A percentile compares a stretch with the other conserved stretches of the same genome.
These are phyloP conservation scores for Calosoma granatense DNA, from an alignment of 1,140 invertebrate species.

Conservation along the genomic window DNA sequence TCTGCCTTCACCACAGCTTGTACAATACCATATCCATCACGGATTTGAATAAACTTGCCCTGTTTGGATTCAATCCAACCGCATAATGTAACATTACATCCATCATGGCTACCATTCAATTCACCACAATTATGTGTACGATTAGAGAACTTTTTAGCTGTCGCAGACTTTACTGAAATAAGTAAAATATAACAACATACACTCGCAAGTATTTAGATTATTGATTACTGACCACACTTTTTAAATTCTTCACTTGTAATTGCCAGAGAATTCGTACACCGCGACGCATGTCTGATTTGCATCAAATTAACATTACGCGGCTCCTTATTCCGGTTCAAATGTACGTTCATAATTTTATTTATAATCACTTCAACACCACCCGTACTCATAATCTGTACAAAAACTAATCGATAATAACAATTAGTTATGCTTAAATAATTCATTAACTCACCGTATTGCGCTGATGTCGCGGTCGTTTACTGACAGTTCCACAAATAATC, in stretches of 20 bases:
- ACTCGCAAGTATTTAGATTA: conserved; percentile 8
- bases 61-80: conserved; percentile 64
- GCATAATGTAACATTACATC: conserved; percentile 52
- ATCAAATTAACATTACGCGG: conserved; percentile 15
- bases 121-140: conserved; percentile 66
- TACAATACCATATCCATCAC: conserved; percentile 65
- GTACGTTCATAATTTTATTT: conserved; percentile 32
- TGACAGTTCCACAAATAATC: conserved; percentile 33
- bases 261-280: conserved; percentile 22
- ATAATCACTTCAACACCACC: conserved; percentile 36
- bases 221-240: conserved; percentile 27
- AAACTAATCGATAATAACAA: too few relatives aligned
- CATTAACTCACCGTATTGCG: conserved; percentile 26
- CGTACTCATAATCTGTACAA: conserved; percentile 32
- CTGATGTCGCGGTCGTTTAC: conserved; percentile 28
- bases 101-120: conserved; percentile 46
- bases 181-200: conserved; percentile 16
- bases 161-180: conserved; percentile 32
- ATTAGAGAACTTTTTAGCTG: conserved; percentile 32
- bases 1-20: conserved; percentile 53
- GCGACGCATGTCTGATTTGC: conserved; percentile 10
- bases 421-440: too few relatives aligned
- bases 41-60: conserved; percentile 55
- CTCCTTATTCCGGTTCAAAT: conserved; percentile 30
- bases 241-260: conserved; percentile 35